Conservation (phyloP, 2,797 vertebrate genomes). For the Trachops cirrhosus region DNA sequence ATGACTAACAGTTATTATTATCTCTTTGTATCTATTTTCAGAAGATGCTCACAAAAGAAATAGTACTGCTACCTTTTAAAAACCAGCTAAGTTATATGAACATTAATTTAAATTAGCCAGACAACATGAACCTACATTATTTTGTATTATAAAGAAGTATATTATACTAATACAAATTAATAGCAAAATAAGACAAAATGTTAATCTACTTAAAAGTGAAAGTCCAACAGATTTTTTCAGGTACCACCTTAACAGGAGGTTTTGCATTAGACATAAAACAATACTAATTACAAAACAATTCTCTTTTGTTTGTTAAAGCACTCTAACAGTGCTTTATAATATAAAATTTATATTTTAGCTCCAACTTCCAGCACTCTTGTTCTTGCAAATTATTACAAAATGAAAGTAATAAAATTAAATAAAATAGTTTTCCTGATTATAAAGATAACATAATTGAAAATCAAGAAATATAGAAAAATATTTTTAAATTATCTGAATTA, state of each 20-base stretch:
- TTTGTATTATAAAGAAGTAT: neutral
- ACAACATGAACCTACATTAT: neutral
- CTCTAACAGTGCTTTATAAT: neutral
- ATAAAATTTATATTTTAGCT: neutral
- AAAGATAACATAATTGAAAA: neutral
- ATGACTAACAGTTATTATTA: neutral
- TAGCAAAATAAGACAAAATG: constrained; percentile 22
- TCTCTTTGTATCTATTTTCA: neutral
- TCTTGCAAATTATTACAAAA: neutral
- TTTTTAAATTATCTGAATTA: neutral
- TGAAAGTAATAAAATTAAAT: neutral
- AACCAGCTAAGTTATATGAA: neutral
- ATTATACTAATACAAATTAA: constrained; percentile 12
- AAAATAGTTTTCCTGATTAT: neutral
- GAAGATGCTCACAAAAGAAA: neutral
- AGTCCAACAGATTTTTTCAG: constrained; percentile 37
- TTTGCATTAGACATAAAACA: neutral
- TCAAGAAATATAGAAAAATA: neutral
- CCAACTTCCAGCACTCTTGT: neutral
- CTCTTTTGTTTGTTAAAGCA: constrained; percentile 14
- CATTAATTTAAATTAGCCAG: constrained; percentile 13
- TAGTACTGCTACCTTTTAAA: neutral
- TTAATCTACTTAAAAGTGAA: constrained; percentile 26
- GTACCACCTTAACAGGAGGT: neutral
- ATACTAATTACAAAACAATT: constrained; percentile 49